Conservation (phyloP, 64 coral and sea anemone species). For the Cladopsammia gracilis region DNA sequence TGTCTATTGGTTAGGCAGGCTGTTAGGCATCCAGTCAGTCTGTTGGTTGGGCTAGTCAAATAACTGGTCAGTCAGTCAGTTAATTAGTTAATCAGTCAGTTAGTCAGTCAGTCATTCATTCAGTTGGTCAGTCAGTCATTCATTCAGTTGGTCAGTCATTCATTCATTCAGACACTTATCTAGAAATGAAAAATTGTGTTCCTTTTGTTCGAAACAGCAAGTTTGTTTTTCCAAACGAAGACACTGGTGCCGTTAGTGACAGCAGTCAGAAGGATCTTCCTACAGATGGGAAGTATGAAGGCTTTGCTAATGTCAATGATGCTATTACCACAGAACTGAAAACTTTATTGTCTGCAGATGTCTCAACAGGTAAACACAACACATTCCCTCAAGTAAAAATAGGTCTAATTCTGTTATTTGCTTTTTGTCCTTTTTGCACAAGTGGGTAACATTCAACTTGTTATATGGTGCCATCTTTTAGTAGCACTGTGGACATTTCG, state of each 20-base stretch:
- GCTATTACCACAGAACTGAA: conserved; percentile 80
- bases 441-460: no score
- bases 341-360: conserved; percentile 57
- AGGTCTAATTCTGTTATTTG: no score
- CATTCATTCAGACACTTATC: no score
- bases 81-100: background rate
- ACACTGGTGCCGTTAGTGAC: conserved; percentile 14
- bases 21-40: no score
- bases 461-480: no score
- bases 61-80: background rate
- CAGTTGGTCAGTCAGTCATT: background rate
- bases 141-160: no score
- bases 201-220: conserved; percentile 64
- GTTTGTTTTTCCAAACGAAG: conserved; percentile 91
- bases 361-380: conserved; percentile 63
- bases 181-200: no score
- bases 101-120: background rate
- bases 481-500: no score
- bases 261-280: conserved; percentile 37
- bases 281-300: conserved; percentile 90
- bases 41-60: no score
- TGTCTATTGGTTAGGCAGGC: no score
- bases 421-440: no score
- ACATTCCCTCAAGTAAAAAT: no score
- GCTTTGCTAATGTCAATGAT: conserved; percentile 89